Base-by-base conservation (phyloP, 1,140 invertebrate genomes). In the Acromyrmex heyeri region DNA sequence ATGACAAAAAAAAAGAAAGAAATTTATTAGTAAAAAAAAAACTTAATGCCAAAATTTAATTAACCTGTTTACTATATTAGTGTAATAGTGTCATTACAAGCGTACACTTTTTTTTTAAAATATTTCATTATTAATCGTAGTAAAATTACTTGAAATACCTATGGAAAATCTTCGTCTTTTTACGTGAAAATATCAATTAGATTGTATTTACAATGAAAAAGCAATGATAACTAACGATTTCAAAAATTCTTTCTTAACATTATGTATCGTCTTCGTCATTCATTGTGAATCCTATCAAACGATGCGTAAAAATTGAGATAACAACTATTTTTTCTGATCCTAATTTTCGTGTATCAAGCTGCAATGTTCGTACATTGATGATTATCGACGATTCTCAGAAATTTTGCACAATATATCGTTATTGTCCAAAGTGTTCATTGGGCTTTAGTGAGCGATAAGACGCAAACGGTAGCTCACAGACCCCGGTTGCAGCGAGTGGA, bases 401-500 rank as follows among this genome's bases (percentile, higher is more conserved):
- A 50, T 73, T 61, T 34, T 21, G n/a, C 38, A 38, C 55, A 27
- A 14, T 59, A 61, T 24, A 38, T 21, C 38, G 69, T 62, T 38
- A 72, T 44, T 30, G 65, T 69, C 21, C 50, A 16, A 55, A 34
- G 48, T 59, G 34, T 65, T 85, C 44, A 38, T 78, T 53, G 21
- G 44, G 21, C 24, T 27, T 78, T 44, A 57, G 38, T 50, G 44
- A 34, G 30, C 70, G 72, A 85, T 77, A 85, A 85, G 61, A 57
- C 30, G 67, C 53, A 16, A 73, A 83, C 77, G 50, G 69, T 83
- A 83, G 86, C 78, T 50, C 53, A 72, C 44, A 44, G 55, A 53
- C 38, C 55, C 53, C 44, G 69, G 48, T 30, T 70, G 44, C 61
- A 34, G 7, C 44, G 44, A 73, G 69, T 62, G 64, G 77, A 86